These are phyloP conservation scores for Sitta carolinensis DNA, from an alignment of 2,797 vertebrate species.

Conservation along the genomic window DNA sequence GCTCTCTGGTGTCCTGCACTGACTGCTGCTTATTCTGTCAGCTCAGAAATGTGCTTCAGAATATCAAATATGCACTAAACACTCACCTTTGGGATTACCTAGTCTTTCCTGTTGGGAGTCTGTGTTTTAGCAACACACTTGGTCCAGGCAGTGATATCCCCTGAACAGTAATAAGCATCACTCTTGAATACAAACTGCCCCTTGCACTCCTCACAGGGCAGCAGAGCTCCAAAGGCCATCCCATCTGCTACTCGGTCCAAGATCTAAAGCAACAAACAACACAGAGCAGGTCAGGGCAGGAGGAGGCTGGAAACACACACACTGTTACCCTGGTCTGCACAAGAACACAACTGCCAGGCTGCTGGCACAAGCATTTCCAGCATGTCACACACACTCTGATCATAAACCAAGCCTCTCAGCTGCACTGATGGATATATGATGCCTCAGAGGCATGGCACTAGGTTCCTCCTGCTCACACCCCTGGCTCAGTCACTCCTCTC, in stretches of 20 bases:
- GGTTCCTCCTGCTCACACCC: neutral
- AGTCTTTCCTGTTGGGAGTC: constrained; percentile 86
- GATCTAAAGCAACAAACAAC: constrained; percentile 77
- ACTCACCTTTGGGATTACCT: constrained; percentile 91
- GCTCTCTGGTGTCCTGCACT: neutral
- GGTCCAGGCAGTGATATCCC: constrained; percentile 96
- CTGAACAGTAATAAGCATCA: constrained; percentile 90
- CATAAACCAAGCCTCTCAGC: neutral
- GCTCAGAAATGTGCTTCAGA: neutral
- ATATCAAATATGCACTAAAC: neutral
- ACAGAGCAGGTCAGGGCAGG: neutral
- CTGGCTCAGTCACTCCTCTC: neutral
- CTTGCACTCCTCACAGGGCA: constrained; percentile 86
- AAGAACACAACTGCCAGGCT: neutral
- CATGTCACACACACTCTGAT: neutral
- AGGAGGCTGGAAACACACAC: neutral
- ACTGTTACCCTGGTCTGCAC: neutral
- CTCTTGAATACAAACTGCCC: constrained; percentile 95
- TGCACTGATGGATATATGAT: neutral
- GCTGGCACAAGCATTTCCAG: neutral
- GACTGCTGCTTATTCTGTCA: neutral
- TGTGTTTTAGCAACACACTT: constrained; percentile 92
- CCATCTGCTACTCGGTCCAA: constrained; percentile 91
- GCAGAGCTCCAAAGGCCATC: constrained; percentile 90
- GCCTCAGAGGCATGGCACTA: neutral